Base-by-base conservation (phyloP, 2,888 invertebrate genomes). In the Plebejus argus region DNA sequence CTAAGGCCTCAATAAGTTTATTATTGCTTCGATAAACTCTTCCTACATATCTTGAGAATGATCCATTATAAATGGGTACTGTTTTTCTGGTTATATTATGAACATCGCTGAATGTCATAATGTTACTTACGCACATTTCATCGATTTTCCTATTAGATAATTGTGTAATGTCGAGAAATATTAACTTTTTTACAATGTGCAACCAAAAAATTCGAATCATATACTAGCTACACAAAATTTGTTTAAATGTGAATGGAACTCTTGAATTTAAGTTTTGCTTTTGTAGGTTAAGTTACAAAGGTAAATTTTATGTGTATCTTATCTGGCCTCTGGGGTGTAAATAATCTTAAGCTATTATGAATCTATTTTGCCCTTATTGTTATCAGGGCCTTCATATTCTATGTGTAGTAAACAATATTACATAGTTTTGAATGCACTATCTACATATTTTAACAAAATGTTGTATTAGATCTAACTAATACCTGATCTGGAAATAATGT, bases 51-150 rank as follows among this genome's bases (percentile, higher is more conserved):
- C 61, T 4, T 61, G 7, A 20, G 3, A 61, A 61, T 61, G 10
- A 20, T 23, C 20, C 23, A 12, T 23, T 12, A 23, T 15, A 15
- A 28, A 28, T 28, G 23, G 23, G 61, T 20, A 23, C 10, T 20
- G 61, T 8, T 3, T 61, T 23, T 10, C 3, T 1, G 4, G 3
- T 66, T 28, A 18, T 66, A 28, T 66, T 66, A 28, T 66, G 28
- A 53, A 53, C 45, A 3, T 74, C 61, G 77, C 71, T 77, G 71
- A 77, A 78, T 79, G 80, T 79, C 81, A 78, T 72, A 78, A 80
- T 80, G 79, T 79, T 78, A 80, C 81, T 79, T 78, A 80, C 81
- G 79, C 87, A 87, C 87, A 84, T 85, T 86, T 83, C 84, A 85
- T 83, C 81, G 82, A 87, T 83, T 83, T 82, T 82, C 12, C 33